Evolutionary conservation across 2,113 vertebrate species (phyloP).

Genomic region (Eptesicus fuscus): DNA sequence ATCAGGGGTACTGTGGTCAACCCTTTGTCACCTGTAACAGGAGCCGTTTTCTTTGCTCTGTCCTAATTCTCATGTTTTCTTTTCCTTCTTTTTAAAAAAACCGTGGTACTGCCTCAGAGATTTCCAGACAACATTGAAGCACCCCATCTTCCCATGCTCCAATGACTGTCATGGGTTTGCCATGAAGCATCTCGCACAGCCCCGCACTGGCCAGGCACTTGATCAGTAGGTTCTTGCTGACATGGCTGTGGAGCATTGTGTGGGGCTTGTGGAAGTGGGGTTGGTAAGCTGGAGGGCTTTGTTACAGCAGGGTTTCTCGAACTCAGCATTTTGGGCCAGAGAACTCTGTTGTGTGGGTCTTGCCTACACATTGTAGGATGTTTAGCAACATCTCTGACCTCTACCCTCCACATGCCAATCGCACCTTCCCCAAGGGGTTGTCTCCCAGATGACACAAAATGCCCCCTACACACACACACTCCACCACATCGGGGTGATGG

Average conservation of each 20-base stretch:
- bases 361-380: accelerated
- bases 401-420: not conserved
- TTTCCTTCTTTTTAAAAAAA: not conserved
- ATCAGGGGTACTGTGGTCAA: not conserved
- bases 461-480: not conserved
- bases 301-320: not conserved
- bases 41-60: not conserved
- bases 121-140: not conserved
- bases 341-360: not conserved
- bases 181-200: accelerated
- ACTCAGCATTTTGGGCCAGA: not conserved
- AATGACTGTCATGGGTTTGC: not conserved
- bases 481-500: accelerated
- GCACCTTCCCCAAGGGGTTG: not conserved
- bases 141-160: accelerated
- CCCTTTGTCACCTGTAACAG: accelerated
- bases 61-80: not conserved
- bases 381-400: not conserved
- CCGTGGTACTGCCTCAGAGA: not conserved
- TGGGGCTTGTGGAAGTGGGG: no score
- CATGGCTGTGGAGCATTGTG: not conserved
- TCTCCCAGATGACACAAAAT: not conserved
- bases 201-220: accelerated
- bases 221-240: not conserved
- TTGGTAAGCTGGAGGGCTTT: not conserved